Evolutionary conservation across 1,140 invertebrate species (phyloP).

Genomic region (Brachionus plicatilis): DNA sequence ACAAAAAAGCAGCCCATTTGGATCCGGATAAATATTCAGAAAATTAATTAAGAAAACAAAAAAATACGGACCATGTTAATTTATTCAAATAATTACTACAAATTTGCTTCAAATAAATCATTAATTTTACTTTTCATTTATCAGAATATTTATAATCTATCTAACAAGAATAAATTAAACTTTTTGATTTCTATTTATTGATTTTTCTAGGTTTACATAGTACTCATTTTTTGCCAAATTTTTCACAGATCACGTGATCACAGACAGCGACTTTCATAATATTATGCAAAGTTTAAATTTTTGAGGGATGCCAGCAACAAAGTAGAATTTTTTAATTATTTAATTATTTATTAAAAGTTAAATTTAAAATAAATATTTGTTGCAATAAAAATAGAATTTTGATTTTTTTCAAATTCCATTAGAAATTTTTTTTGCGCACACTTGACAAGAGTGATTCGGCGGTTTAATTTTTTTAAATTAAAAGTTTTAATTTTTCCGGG

Average conservation of each 20-base stretch:
- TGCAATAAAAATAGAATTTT: neutral
- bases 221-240: neutral
- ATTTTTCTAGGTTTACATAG: too few species aligned
- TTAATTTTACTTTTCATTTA: neutral
- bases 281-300: neutral
- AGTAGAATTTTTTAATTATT: neutral
- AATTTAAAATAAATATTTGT: neutral
- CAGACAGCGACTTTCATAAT: neutral
- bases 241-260: neutral
- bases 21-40: neutral
- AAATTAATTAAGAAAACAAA: neutral
- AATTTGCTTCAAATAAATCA: neutral
- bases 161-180: neutral
- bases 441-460: neutral
- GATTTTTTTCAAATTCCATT: neutral
- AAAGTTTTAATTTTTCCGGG: neutral
- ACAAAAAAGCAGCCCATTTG: neutral
- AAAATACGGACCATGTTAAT: neutral
- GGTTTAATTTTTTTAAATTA: neutral
- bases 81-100: neutral
- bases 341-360: neutral
- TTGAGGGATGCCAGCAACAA: neutral
- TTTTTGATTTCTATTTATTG: neutral
- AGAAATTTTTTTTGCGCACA: neutral
- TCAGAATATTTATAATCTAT: neutral